Conservation (phyloP, 2,113 vertebrate genomes). For the Panthera tigris region DNA sequence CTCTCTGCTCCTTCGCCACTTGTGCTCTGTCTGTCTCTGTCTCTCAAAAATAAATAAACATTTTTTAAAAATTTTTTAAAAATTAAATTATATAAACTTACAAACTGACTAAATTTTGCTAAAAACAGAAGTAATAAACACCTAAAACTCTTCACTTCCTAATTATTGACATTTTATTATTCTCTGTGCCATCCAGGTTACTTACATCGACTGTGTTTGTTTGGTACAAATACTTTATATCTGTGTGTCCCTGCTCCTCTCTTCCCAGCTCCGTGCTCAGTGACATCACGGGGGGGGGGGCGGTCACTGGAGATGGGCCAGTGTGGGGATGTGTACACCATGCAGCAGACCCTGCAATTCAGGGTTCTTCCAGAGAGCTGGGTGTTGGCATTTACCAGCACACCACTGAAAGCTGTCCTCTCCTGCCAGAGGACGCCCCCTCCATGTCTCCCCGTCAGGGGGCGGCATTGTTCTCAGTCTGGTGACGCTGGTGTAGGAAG, state of each 20-base stretch:
- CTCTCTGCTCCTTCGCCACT: no score
- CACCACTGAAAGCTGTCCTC: background rate
- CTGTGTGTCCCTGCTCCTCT: rapidly evolving
- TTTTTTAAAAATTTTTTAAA: background rate
- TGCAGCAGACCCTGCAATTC: rapidly evolving
- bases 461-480: background rate
- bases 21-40: no score
- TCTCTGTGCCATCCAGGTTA: no score
- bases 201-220: rapidly evolving
- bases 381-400: background rate
- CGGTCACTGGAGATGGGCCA: rapidly evolving
- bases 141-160: background rate
- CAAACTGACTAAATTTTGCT: background rate
- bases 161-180: background rate
- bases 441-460: background rate
- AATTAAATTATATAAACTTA: background rate
- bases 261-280: background rate
- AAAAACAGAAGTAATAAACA: background rate
- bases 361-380: background rate
- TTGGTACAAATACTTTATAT: rapidly evolving
- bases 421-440: background rate
- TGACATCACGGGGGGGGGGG: rapidly evolving
- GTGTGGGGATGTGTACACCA: no score
- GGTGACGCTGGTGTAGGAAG: background rate
- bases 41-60: no score